A percentile compares a stretch with the other conserved stretches of the same genome.
Conservation (phyloP, 37 sponge, comb jelly and placozoan species). For the Hormiphora californensis region DNA sequence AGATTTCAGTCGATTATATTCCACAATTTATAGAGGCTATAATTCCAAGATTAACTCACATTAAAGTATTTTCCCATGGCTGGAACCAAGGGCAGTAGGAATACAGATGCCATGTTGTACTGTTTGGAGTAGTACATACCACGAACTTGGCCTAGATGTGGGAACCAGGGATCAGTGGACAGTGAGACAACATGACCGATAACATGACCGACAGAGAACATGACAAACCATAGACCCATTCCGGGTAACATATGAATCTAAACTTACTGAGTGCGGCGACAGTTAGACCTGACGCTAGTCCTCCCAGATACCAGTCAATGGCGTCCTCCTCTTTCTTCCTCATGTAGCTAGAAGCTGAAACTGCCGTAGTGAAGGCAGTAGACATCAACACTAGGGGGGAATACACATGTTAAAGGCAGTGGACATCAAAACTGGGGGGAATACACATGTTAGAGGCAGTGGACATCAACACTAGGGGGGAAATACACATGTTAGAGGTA, state of each 20-base stretch:
- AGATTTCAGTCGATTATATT: neutral
- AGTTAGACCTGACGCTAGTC: neutral
- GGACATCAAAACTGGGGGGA: too few species aligned
- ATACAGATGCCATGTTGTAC: neutral
- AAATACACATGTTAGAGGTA: too few species aligned
- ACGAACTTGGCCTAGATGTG: conserved; percentile 23
- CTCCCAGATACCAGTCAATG: conserved; percentile 31
- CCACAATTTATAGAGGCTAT: neutral
- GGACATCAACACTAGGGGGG: too few species aligned
- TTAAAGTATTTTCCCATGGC: neutral
- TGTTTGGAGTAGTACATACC: neutral
- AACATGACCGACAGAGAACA: neutral
- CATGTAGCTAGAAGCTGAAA: neutral
- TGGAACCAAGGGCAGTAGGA: neutral
- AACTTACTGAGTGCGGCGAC: neutral
- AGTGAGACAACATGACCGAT: neutral
- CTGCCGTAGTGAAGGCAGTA: neutral
- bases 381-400: neutral
- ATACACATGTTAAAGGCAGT: too few species aligned
- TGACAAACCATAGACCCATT: neutral
- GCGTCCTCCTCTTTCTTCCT: neutral
- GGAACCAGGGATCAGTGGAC: too few species aligned
- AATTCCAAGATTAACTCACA: neutral
- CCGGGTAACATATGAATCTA: too few species aligned
- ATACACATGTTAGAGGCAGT: too few species aligned